A percentile compares a stretch with the other conserved stretches of the same genome.
These are phyloP conservation scores for Clitarchus hookeri DNA, from an alignment of 2,888 invertebrate species.

Conservation along the genomic window DNA sequence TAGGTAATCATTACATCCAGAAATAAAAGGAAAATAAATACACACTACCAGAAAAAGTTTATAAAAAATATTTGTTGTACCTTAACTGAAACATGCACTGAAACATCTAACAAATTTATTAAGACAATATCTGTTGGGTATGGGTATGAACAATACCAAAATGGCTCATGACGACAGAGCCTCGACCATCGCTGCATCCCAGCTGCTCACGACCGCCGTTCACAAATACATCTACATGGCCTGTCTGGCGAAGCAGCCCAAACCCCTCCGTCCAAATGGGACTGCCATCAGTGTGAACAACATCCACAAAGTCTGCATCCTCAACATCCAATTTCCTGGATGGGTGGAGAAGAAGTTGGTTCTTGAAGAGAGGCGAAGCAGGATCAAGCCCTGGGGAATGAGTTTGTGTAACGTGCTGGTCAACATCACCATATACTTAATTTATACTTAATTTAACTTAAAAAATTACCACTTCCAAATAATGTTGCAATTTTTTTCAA, in stretches of 20 bases:
- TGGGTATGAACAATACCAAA: constrained; percentile 16
- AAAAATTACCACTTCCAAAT: too few species aligned
- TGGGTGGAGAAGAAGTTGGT: constrained; percentile 59
- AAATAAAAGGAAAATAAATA: too few species aligned
- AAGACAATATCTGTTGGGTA: too few species aligned
- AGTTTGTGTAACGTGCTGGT: too few species aligned
- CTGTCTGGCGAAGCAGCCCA: constrained; percentile 62
- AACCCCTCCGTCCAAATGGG: constrained; percentile 63
- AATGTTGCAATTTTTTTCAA: too few species aligned
- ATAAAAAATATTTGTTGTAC: too few species aligned
- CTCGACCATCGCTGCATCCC: constrained; percentile 61
- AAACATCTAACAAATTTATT: too few species aligned
- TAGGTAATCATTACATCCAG: too few species aligned
- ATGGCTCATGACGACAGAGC: constrained; percentile 60
- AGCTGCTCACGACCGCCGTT: constrained; percentile 66
- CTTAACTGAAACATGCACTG: too few species aligned
- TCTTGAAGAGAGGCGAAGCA: constrained; percentile 64
- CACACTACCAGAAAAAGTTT: too few species aligned
- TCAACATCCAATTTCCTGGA: constrained; percentile 62
- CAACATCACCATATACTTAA: neutral
- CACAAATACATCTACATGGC: constrained; percentile 65
- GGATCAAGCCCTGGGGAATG: constrained; percentile 58
- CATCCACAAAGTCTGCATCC: constrained; percentile 69
- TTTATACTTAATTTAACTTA: too few species aligned
- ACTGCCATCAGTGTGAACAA: constrained; percentile 71